Base-by-base conservation (phyloP, 2,113 vertebrate genomes). In the Callocephalon fimbriatum region DNA sequence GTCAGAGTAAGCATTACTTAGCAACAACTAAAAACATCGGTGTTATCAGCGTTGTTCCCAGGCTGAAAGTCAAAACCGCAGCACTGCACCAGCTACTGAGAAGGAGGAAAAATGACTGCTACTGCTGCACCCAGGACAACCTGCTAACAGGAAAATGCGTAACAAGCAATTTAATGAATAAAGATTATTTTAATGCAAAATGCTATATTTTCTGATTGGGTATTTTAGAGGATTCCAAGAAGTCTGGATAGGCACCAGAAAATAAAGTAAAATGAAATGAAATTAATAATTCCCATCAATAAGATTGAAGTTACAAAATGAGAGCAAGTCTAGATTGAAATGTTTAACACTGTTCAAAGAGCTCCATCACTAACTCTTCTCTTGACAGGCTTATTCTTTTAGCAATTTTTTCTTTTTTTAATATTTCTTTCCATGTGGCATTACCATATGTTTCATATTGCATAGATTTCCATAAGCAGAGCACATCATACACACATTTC, bases 381-480 rank as follows among this genome's bases (percentile, higher is more conserved):
- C 32, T 72, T 65, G 61, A 93, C 73, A 75, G 51, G 27, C 44
- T 92, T 93, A 92, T 40, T 90, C 54, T 12, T 86, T 88, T 44
- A 88, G 63, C 35, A 94, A 95, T 88, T 90, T 77, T 88, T 75
- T 87, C 78, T 96, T 75, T 92, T 59, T 10, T 0, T 62, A 90
- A 67, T 88, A 93, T 77, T 93, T 94, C 53, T 77, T 93, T 93
- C 88, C 76, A 86, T 90, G 82, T 88, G 50, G 42, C 61, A 72
- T 72, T 86, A 78, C 68, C 92, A 71, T 90, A 95, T 86, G 90
- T 86, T 91, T 90, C 72, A 53, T 78, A 95, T 67, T 81, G 63
- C 88, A 77, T n/a, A 72, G 62, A 77, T 81, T 96, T 93, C 72
- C 59, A 92, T 77, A 97, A 94, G 94, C 45, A 84, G 47, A 92